phyloP scores from a whole-genome alignment of 2,888 invertebrate genomes.

The Drosophila aldrichi region DNA sequence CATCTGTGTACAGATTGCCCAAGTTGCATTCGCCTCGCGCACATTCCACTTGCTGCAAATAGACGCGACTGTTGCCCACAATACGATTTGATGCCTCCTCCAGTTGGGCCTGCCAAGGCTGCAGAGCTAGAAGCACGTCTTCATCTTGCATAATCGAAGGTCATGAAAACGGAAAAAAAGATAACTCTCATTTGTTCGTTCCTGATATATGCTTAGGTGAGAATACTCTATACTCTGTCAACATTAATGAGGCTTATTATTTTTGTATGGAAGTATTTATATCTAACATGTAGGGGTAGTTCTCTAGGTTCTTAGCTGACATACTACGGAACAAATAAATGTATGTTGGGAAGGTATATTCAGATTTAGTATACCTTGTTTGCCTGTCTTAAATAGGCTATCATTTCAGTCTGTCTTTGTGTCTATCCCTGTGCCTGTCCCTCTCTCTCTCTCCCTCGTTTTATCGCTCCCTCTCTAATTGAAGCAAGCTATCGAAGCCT shows the following conservation, averaged over 20 bases:
- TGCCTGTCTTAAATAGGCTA: too few relatives aligned
- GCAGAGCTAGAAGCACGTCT: conserved; percentile 87
- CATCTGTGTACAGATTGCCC: conserved; percentile 90
- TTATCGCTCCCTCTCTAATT: neutral
- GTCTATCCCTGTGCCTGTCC: neutral
- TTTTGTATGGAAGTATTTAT: too few relatives aligned
- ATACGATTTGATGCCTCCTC: conserved; percentile 86
- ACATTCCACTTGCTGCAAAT: conserved; percentile 87
- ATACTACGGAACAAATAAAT: too few relatives aligned
- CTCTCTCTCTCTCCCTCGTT: neutral
- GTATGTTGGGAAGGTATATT: too few relatives aligned
- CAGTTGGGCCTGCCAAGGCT: conserved; percentile 87
- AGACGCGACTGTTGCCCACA: conserved; percentile 87
- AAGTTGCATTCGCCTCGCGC: conserved; percentile 90
- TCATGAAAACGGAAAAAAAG: neutral
- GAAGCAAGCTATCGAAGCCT: neutral
- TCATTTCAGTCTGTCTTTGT: too few relatives aligned
- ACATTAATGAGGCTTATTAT: neutral
- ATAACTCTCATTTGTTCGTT: neutral
- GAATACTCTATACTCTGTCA: neutral
- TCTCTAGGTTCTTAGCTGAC: too few relatives aligned
- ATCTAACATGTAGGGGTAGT: too few relatives aligned
- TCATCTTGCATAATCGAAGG: conserved; percentile 85
- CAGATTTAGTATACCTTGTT: too few relatives aligned
- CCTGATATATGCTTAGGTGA: neutral